Evolutionary conservation across 2,888 invertebrate genomes (phyloP).

Genomic region (Hipparchia sbordonii): DNA sequence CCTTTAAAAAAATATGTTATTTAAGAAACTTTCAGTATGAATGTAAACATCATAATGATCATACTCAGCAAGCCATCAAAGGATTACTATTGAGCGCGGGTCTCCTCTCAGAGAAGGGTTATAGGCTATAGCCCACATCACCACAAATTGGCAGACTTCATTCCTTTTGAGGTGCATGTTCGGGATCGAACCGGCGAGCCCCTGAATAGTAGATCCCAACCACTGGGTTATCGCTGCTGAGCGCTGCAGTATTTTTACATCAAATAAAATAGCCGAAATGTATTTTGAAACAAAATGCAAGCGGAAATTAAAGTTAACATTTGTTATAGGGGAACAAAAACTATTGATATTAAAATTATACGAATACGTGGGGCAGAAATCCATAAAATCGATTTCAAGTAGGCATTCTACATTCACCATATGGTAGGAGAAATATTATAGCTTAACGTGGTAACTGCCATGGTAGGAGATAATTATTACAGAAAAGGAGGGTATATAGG

Average conservation of each 20-base stretch:
- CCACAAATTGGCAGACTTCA: too few relatives aligned
- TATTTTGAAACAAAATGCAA: neutral
- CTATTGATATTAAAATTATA: conserved; percentile 28
- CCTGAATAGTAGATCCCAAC: too few relatives aligned
- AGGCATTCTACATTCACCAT: conserved; percentile 41
- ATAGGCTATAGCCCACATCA: too few relatives aligned
- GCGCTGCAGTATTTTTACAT: neutral
- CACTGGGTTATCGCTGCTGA: too few relatives aligned
- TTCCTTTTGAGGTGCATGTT: too few relatives aligned
- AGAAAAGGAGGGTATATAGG: neutral
- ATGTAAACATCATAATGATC: too few relatives aligned
- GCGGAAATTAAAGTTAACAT: conserved; percentile 15
- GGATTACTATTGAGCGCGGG: too few relatives aligned
- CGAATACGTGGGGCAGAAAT: conserved; percentile 29
- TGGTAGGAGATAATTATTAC: neutral
- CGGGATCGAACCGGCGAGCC: too few relatives aligned
- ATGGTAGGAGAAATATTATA: conserved; percentile 37
- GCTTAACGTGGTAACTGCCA: neutral
- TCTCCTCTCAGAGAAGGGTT: too few relatives aligned
- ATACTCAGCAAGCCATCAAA: too few relatives aligned
- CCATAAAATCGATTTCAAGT: conserved; percentile 49
- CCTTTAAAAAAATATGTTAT: neutral
- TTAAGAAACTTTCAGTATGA: neutral
- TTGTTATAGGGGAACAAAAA: conserved; percentile 3
- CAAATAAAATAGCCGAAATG: neutral